Base-by-base conservation (phyloP, 2,888 invertebrate species). In the Mimachlamys varia region DNA sequence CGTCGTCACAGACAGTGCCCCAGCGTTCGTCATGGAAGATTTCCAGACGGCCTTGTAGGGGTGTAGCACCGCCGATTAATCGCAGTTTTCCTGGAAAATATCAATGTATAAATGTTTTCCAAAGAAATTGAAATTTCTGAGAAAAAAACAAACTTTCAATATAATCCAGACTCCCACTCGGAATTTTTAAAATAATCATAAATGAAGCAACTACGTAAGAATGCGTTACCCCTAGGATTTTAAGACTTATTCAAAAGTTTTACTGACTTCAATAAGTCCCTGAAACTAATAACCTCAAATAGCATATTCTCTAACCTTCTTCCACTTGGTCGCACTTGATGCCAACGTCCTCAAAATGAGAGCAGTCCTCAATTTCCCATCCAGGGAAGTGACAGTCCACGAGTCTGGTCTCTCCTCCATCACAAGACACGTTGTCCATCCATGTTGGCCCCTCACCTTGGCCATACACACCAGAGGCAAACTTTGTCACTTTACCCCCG, bases 331-430 rank as follows among this genome's bases (percentile, higher is more conserved):
- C 19, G n/a, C 58, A 58, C 58, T 58, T n/a, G 58, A 58, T 58
- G n/a, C 58, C 58, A 0, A 58, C 58, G n/a, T 58, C 58, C n/a
- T 58, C 58, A 22, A 22, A 58, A 58, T 58, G 58, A 19, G 58
- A 58, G 22, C 58, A 58, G 58, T 58, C n/a, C n/a, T 58, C 58
- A 22, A 58, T 58, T 58, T 58, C 58, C 58, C 58, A 58, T 58
- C 58, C 58, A n/a, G 58, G 58, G n/a, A 58, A 58, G 22, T 58
- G 2, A 58, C 58, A 58, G n/a, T 58, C 58, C 58, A 58, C 58
- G 58, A 58, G 58, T 1, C 58, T 19, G 58, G 19, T 7, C 58
- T 58, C 58, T 58, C 19, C 58, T 10, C n/a, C 22, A 0, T 58
- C 58, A 58, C 58, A 58, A 2, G 58, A 58, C 22, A 58, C 58